Evolutionary conservation across 2,113 vertebrate genomes (phyloP), one percentile per base, ranked within the genome.

Genomic region (Scomber japonicus): DNA sequence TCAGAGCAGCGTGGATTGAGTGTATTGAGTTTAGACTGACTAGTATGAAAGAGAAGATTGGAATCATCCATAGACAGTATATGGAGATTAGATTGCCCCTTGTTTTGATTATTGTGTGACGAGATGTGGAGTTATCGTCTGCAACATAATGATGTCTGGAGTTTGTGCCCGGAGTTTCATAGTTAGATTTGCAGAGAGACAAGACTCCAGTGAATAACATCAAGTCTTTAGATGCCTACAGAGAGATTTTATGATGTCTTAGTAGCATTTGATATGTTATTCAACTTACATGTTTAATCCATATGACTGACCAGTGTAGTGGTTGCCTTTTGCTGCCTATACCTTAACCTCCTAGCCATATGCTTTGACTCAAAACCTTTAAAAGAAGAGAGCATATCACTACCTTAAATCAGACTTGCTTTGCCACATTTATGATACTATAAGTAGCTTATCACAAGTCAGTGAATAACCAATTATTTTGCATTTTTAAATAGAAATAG

Each of bases 81-180:
- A 78, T 68, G 77, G 82, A 84, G 87, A 92, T 81, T 74, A 85
- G 49, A 88, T 81, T 62, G 78, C 66, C 76, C 69, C 77, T 87
- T 88, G 86, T 92, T 92, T 90, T 88, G 81, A 86, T 91, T 90
- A 84, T 75, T 84, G 78, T 81, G 82, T 63, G 71, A 81, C 76
- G 70, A 83, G 86, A 88, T 85, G 85, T 87, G 84, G 94, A 90
- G 89, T 84, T 90, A 85, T 89, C 81, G 45, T 87, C 85, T 82
- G 81, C 57, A 79, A 69, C 80, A 78, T 93, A 92, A 92, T 90
- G 82, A 91, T 91, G 86, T 92, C 85, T 84, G 79, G 76, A 86
- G 72, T 87, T 87, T 75, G 70, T 80, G 83, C 78, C 65, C 13
- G 40, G 59, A 90, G 78, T 89, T 89, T 91, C 73, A 56, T 87